A percentile compares a stretch with the other conserved stretches of the same genome.
Conservation (phyloP, 2,888 invertebrate genomes). For the Dolomedes plantarius region DNA sequence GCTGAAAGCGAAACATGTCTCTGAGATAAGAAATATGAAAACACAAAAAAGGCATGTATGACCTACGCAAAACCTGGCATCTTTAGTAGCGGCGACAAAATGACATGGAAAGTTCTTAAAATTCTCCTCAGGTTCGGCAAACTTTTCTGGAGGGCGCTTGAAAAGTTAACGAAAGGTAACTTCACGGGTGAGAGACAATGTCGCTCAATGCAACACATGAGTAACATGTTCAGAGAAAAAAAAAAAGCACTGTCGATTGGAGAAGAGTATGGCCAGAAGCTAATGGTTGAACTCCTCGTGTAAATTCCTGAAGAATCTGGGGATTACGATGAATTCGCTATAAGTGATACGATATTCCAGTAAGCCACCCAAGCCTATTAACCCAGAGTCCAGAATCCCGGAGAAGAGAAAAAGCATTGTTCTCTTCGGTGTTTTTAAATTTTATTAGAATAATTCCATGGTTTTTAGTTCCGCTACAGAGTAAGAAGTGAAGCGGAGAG, state of each 20-base stretch:
- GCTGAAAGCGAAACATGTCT: too few relatives aligned
- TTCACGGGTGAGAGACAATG: neutral
- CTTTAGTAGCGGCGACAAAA: neutral
- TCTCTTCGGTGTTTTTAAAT: neutral
- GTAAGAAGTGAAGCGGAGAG: slow-evolving; percentile 25
- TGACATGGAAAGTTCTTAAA: neutral
- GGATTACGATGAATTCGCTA: neutral
- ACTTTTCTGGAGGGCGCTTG: neutral
- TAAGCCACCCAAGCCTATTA: slow-evolving; percentile 39
- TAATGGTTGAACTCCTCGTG: neutral
- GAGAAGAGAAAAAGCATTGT: neutral
- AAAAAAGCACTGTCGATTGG: neutral
- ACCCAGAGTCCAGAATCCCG: slow-evolving; percentile 29
- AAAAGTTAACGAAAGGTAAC: neutral
- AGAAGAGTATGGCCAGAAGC: neutral
- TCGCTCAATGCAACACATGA: neutral
- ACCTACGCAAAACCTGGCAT: too few relatives aligned
- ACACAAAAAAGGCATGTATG: too few relatives aligned
- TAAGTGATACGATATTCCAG: neutral
- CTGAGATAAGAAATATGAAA: too few relatives aligned
- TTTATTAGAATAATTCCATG: slow-evolving; percentile 17
- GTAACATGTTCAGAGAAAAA: neutral
- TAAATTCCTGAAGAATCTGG: neutral
- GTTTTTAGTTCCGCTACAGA: slow-evolving; percentile 45
- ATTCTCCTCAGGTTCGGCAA: neutral